Conservation (phyloP, 1,140 invertebrate genomes). For the Sycobia sp. region DNA sequence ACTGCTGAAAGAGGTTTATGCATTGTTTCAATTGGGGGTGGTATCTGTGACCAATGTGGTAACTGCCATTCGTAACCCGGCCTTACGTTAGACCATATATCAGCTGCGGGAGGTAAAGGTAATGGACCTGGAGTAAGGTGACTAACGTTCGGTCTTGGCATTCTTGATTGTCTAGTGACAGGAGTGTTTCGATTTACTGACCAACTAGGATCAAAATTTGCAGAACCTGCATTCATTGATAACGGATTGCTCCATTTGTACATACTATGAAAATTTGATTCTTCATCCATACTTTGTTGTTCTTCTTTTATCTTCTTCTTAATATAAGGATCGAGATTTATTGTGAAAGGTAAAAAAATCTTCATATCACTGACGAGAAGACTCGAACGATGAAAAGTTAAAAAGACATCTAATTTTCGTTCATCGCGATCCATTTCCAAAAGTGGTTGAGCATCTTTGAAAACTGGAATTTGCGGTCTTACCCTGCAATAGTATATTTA, state of each 20-base stretch:
- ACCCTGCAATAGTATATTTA: conserved; percentile 71
- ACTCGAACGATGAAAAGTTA: conserved; percentile 83
- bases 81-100: conserved; percentile 43
- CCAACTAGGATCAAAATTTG: conserved; percentile 36
- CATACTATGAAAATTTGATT: conserved; percentile 46
- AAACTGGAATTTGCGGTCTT: conserved; percentile 77
- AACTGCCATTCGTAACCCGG: conserved; percentile 46
- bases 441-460: conserved; percentile 87
- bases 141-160: conserved; percentile 34
- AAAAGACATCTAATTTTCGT: conserved; percentile 90
- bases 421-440: conserved; percentile 92
- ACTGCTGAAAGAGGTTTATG: conserved; percentile 49
- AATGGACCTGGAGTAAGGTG: neutral
- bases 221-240: neutral
- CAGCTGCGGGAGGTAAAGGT: conserved; percentile 24
- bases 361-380: conserved; percentile 86
- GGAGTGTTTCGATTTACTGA: conserved; percentile 12
- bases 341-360: conserved; percentile 94
- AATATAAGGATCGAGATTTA: conserved; percentile 94
- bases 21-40: conserved; percentile 44
- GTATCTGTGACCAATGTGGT: conserved; percentile 42
- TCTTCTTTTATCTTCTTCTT: conserved; percentile 92
- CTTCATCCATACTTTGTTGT: conserved; percentile 71
- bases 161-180: conserved; percentile 31
- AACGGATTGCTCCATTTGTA: conserved; percentile 37